Evolutionary conservation across 1,140 invertebrate genomes (phyloP), one percentile per base, ranked within the genome.

Genomic region (Arctopsyche grandis): DNA sequence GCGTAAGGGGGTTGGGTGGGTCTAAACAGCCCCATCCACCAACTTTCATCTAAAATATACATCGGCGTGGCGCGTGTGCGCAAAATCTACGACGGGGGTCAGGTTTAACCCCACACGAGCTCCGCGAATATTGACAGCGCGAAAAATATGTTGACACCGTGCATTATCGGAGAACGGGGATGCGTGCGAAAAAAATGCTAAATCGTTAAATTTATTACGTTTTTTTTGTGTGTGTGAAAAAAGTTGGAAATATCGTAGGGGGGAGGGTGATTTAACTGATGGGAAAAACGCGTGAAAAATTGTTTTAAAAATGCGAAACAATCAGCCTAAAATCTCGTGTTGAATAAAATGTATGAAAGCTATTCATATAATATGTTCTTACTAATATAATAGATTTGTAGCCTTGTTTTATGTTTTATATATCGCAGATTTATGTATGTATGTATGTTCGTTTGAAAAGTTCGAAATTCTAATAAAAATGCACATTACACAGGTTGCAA

Each of bases 131-230:
- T 74, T 74, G 71, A 74, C 71, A 74, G 71, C 71, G 22, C 22
- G 71, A 74, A 74, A 74, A 74, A 74, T 74, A 74, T 74, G 71
- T 74, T 74, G 71, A 74, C 71, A 56, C 71, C 14, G 19, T 22
- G 60, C 24, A 66, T 26, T 26, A 26, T 66, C 44, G 16, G 71
- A n/a, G n/a, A 19, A 74, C 24, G 71, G 38, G n/a, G n/a, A n/a
- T n/a, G n/a, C n/a, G n/a, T n/a, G n/a, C n/a, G n/a, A n/a, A n/a
- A n/a, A 70, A 70, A 70, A 29, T 74, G 71, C 71, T 56, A 74
- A 74, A 74, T 74, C 71, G 44, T 48, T 14, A 46, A 74, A 74
- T 56, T 56, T 74, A 74, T 74, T 74, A 66, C 63, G 63, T 26
- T 66, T 66, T 66, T 66, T 66, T 29, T 1, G 21, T 22, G 22